phyloP scores from a whole-genome alignment of 2,888 invertebrate species.

The Sthenelais limicola region DNA sequence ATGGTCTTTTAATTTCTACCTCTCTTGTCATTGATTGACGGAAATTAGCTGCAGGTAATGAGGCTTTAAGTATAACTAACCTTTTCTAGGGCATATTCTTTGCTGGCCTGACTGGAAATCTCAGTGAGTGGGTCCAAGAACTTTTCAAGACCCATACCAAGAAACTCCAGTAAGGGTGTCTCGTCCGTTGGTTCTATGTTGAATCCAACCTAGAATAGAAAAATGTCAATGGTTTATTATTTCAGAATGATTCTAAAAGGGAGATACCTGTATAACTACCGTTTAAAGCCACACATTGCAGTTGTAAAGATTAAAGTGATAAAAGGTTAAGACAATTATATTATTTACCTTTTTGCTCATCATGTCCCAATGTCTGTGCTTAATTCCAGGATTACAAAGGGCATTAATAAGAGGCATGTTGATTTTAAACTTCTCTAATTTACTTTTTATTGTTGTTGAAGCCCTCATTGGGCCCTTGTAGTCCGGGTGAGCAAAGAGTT shows the following conservation, averaged over 20 bases:
- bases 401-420: constrained; percentile 70
- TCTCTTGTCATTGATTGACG: neutral
- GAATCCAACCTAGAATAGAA: constrained; percentile 61
- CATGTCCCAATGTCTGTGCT: constrained; percentile 70
- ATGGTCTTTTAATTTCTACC: too few relatives aligned
- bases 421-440: constrained; percentile 71
- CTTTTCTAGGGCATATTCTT: constrained; percentile 71
- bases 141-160: constrained; percentile 69
- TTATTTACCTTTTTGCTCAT: constrained; percentile 70
- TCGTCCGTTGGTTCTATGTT: constrained; percentile 66
- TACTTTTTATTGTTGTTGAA: constrained; percentile 68
- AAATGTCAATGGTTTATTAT: too few relatives aligned
- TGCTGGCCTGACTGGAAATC: constrained; percentile 70
- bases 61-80: constrained; percentile 52
- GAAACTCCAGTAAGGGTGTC: constrained; percentile 67
- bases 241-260: too few relatives aligned
- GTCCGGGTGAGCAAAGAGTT: constrained; percentile 68
- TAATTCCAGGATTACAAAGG: constrained; percentile 71
- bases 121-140: constrained; percentile 66
- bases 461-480: constrained; percentile 68
- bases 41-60: neutral
- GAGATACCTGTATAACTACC: too few relatives aligned
- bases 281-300: too few relatives aligned
- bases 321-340: too few relatives aligned
- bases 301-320: too few relatives aligned